Percentiles rank a stretch among this genome's conserved stretches.
Evolutionary conservation across 2,888 invertebrate genomes (phyloP).

Genomic region (Heteromyza rotundicornis): DNA sequence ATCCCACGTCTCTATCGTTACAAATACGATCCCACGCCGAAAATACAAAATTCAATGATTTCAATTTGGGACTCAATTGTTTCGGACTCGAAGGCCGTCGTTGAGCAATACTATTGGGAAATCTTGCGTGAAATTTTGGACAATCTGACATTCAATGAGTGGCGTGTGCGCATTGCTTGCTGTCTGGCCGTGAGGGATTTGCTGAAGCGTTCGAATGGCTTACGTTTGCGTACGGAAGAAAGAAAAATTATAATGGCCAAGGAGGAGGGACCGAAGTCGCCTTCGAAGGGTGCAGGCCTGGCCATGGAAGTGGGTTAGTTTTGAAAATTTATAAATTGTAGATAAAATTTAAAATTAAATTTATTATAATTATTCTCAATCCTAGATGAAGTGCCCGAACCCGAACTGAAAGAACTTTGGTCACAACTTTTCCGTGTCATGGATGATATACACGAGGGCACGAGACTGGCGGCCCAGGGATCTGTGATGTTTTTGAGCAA

Average conservation of each 20-base stretch:
- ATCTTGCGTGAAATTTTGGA: slow-evolving; percentile 75
- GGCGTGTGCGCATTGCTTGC: slow-evolving; percentile 90
- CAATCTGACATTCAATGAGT: slow-evolving; percentile 83
- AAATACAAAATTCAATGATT: slow-evolving; percentile 91
- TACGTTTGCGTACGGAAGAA: slow-evolving; percentile 57
- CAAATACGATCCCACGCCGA: slow-evolving; percentile 91
- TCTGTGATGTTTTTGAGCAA: slow-evolving; percentile 77
- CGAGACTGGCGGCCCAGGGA: slow-evolving; percentile 75
- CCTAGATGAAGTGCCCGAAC: slow-evolving; percentile 57
- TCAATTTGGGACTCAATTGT: slow-evolving; percentile 94
- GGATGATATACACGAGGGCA: slow-evolving; percentile 94
- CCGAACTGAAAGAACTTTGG: slow-evolving; percentile 68
- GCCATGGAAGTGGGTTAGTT: slow-evolving; percentile 46
- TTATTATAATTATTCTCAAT: neutral
- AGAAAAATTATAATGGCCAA: slow-evolving; percentile 17
- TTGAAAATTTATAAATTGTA: neutral
- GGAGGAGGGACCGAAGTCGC: neutral
- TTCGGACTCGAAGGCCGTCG: slow-evolving; percentile 81
- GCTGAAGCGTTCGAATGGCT: slow-evolving; percentile 68
- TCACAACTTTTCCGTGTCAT: slow-evolving; percentile 84
- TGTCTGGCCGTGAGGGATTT: slow-evolving; percentile 88
- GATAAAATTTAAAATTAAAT: neutral
- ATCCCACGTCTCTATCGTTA: slow-evolving; percentile 83
- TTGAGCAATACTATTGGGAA: slow-evolving; percentile 64
- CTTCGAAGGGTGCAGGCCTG: slow-evolving; percentile 33